A percentile compares a stretch with the other conserved stretches of the same genome.
These are phyloP conservation scores for Bradysia coprophila DNA, from an alignment of 1,140 invertebrate species.

Conservation along the genomic window DNA sequence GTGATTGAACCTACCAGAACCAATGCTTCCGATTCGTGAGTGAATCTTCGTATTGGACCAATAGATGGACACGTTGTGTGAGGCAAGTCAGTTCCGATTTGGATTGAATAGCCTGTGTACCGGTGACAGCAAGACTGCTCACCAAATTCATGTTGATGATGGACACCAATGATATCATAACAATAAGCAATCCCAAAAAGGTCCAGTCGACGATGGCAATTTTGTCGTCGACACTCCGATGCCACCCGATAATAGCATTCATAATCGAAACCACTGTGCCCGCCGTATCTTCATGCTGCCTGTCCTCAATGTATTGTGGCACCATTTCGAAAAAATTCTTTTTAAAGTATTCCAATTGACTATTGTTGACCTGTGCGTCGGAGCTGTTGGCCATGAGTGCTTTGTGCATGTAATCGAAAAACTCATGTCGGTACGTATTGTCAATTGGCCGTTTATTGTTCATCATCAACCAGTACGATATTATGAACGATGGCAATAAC, in stretches of 20 bases:
- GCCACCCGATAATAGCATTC: background rate
- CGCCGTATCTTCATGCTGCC: background rate
- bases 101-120: background rate
- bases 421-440: background rate
- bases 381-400: background rate
- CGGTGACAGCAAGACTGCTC: background rate
- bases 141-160: constrained; percentile 1
- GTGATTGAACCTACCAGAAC: background rate
- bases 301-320: background rate
- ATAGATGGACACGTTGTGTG: background rate
- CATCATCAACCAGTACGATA: background rate
- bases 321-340: background rate
- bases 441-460: background rate
- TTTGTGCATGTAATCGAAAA: background rate
- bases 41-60: background rate
- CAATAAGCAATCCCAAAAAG: background rate
- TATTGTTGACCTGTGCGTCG: background rate
- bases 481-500: background rate
- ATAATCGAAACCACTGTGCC: background rate
- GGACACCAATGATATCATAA: background rate
- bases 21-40: background rate
- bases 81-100: background rate
- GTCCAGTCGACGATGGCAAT: background rate
- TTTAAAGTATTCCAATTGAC: background rate
- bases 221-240: background rate